phyloP scores from a whole-genome alignment of 1,140 invertebrate genomes.

The Heliconius melpomene region DNA sequence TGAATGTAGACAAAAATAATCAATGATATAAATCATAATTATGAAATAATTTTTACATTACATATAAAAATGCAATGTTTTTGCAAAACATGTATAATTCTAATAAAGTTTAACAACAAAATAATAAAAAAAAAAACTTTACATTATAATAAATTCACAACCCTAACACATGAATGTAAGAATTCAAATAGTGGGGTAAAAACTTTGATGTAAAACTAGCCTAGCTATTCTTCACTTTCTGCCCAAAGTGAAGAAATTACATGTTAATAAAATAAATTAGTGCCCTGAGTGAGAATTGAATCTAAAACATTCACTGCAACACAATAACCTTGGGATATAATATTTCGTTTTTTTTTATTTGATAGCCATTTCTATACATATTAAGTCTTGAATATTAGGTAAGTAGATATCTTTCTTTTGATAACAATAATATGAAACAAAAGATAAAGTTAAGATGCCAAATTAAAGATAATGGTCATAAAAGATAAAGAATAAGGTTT shows the following conservation, averaged over 20 bases:
- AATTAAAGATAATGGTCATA: not conserved
- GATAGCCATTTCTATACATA: not conserved
- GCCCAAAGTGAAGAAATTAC: too few relatives aligned
- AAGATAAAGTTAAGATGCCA: not conserved
- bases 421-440: constrained; percentile 4
- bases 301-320: too few relatives aligned
- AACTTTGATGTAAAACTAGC: too few relatives aligned
- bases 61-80: not conserved
- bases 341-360: not conserved
- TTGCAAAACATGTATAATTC: not conserved
- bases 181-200: not conserved
- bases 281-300: too few relatives aligned
- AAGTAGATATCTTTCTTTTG: not conserved
- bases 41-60: not conserved
- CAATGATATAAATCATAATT: not conserved
- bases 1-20: not conserved
- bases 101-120: too few relatives aligned
- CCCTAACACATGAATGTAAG: not conserved
- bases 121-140: too few relatives aligned
- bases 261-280: too few relatives aligned
- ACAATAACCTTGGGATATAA: too few relatives aligned
- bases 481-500: not conserved
- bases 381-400: not conserved
- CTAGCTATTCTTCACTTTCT: too few relatives aligned
- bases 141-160: too few relatives aligned